Base-by-base conservation (phyloP, 2,888 invertebrate species). In the Macaria liturata region DNA sequence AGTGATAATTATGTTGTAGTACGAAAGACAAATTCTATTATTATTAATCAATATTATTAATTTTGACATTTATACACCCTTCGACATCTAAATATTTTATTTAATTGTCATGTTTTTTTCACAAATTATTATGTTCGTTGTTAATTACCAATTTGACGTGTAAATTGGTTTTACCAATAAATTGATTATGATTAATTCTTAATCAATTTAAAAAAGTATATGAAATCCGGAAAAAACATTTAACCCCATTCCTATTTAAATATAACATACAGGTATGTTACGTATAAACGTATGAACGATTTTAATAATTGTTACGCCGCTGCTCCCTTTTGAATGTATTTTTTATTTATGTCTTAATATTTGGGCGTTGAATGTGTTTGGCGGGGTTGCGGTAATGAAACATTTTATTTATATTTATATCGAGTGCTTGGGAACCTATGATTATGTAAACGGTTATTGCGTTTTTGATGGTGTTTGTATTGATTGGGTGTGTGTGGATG, bases 331-430 rank as follows among this genome's bases (percentile, higher is more conserved):
- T 54, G 39, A 51, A 54, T 31, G 44, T 58, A 58, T 47, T 54
- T 59, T 50, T 46, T 59, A 59, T 59, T 54, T 51, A 59, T 59
- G 59, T 59, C 54, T 59, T 44, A 46, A 59, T 59, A 59, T 59
- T 45, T 51, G 37, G 44, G 42, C 43, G 58, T 46, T 49, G 47
- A 44, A 51, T 47, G 34, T 30, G 40, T 9, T 31, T 37, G 30
- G 8, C 49, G 8, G 39, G 48, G 9, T 9, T 50, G 9, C 9
- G 37, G 45, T 39, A 51, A 50, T 50, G 44, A 44, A 51, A 44
- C 8, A 32, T 31, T 45, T 37, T 39, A 51, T 45, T 45, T 45
- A 9, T 39, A 51, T 45, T 45, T 45, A 9, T 44, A 9, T 9
- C 4, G 32, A 6, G 9, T 20, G 30, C 3, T 44, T 20, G 3